Base-by-base conservation (phyloP, 2,888 invertebrate genomes). In the Hirtodrosophila duncani region DNA sequence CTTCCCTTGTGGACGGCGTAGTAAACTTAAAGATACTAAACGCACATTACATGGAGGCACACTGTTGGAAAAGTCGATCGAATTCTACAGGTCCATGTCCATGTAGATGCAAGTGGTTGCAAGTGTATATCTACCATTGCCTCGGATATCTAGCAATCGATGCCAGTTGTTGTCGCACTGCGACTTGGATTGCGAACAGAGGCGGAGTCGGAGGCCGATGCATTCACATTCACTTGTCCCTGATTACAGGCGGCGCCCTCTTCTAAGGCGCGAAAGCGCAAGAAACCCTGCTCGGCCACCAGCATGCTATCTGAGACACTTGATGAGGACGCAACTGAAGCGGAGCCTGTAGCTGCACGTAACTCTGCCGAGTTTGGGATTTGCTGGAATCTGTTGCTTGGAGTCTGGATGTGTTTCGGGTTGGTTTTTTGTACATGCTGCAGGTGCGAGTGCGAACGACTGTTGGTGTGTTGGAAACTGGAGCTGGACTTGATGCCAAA, bases 261-360 rank as follows among this genome's bases (percentile, higher is more conserved):
- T 88, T 90, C 93, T 67, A 94, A 88, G 9, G 93, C 92, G 58
- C 94, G 90, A 87, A 96, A 95, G 67, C 96, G 89, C 8, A 96
- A 92, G 86, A 96, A 95, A 3, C 96, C 95, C 82, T 95, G 94
- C 83, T 96, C 96, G 56, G 94, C 93, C n/a, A 95, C 94, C 60
- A 96, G 88, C 94, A 96, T 95, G 67, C 94, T 91, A 49, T 89
- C 89, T 34, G 90, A 88, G 62, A 89, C 88, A 72, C 87, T 85
- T 13, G 62, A 38, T 13, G 43, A 49, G 2, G 60, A 41, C 6
- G 29, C 48, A 14, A 48, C 55, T 2, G 63, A 51, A 14, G 41
- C 56, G 17, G 41, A 30, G 9, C 33, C 16, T 2, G 17, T 21
- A 13, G 46, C 39, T 20, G 39, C 42, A 13, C 38, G 17, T 11